Conservation (phyloP, 1,140 invertebrate species). For the Dinoponera quadriceps region DNA sequence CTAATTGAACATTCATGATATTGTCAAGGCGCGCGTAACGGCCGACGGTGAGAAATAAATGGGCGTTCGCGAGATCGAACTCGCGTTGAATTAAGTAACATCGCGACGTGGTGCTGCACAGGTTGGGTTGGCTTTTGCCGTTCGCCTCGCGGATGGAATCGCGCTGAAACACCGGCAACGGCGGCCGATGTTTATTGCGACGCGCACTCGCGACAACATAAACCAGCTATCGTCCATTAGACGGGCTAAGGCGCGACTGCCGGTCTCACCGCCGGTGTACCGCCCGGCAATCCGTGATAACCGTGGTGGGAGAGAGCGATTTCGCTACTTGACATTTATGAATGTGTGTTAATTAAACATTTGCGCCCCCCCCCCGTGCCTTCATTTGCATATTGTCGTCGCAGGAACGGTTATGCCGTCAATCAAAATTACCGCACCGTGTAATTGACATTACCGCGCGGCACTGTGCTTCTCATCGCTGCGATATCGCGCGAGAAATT, state of each 20-base stretch:
- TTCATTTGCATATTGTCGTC: constrained; percentile 29
- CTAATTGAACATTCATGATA: constrained; percentile 71
- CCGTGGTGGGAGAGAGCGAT: constrained; percentile 23
- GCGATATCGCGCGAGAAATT: neutral
- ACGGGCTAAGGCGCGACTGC: neutral
- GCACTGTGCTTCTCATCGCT: neutral
- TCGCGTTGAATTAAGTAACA: constrained; percentile 60
- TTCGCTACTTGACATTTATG: constrained; percentile 41
- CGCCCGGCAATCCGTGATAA: constrained; percentile 18
- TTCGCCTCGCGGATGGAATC: constrained; percentile 46
- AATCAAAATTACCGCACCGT: constrained; percentile 29
- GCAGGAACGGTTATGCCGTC: constrained; percentile 12
- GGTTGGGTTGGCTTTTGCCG: neutral
- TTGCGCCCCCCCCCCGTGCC: neutral
- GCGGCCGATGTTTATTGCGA: constrained; percentile 47
- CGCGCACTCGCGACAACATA: constrained; percentile 35
- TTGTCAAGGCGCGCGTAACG: constrained; percentile 32
- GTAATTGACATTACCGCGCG: constrained; percentile 20
- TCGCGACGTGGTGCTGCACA: constrained; percentile 17
- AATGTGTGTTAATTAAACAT: constrained; percentile 48
- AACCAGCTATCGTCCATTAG: constrained; percentile 47
- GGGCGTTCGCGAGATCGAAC: constrained; percentile 56
- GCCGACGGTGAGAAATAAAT: constrained; percentile 60
- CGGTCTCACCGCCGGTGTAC: neutral
- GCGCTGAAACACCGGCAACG: constrained; percentile 40